phyloP scores from a whole-genome alignment of 1,140 invertebrate species.

The Papilio helenus region DNA sequence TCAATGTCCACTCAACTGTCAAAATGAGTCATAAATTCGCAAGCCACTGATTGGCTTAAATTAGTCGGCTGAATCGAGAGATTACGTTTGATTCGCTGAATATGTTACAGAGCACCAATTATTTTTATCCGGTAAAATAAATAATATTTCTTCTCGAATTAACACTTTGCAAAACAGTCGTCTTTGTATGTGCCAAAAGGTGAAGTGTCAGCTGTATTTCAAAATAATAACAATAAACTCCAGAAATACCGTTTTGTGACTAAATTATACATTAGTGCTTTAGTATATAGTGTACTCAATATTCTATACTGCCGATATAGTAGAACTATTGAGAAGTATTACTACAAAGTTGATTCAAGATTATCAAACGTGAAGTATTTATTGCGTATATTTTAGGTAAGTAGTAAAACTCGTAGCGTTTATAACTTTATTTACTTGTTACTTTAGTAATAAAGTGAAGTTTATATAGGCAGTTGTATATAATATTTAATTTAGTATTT shows the following conservation, averaged over 20 bases:
- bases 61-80: neutral
- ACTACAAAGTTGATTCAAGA: neutral
- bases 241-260: constrained; percentile 11
- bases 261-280: neutral
- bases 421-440: neutral
- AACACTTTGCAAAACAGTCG: constrained; percentile 21
- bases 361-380: neutral
- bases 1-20: neutral
- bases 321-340: constrained; percentile 15
- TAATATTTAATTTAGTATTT: neutral
- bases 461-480: neutral
- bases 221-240: constrained; percentile 39
- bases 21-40: neutral
- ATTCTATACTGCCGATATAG: neutral
- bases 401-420: neutral
- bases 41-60: constrained; percentile 30
- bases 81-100: constrained; percentile 9
- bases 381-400: constrained; percentile 22
- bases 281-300: neutral
- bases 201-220: constrained; percentile 35
- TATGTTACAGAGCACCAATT: neutral
- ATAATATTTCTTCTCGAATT: constrained; percentile 30
- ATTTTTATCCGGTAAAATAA: constrained; percentile 7
- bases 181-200: constrained; percentile 29
- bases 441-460: neutral